Conservation (phyloP, 2,888 invertebrate genomes). For the Cheilosia soror region DNA sequence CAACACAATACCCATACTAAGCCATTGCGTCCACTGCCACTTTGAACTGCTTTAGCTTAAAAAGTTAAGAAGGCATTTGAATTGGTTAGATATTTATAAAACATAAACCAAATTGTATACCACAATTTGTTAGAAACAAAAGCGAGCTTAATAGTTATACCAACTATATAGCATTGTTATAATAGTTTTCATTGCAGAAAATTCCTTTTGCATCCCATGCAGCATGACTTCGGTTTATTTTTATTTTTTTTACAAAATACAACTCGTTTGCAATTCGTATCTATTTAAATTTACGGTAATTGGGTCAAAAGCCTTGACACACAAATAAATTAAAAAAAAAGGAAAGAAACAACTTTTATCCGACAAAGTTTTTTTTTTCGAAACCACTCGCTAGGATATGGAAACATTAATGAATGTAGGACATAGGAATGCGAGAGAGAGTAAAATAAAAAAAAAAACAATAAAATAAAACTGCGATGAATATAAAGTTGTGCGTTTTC, state of each 20-base stretch:
- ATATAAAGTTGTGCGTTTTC: conserved; percentile 35
- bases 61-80: too few species aligned
- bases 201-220: too few species aligned
- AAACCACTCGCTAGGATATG: conserved; percentile 30
- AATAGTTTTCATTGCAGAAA: too few species aligned
- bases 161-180: too few species aligned
- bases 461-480: conserved; percentile 32
- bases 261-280: conserved; percentile 27
- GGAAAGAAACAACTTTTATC: too few species aligned
- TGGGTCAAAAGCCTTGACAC: conserved; percentile 57
- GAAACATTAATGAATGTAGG: conserved; percentile 43
- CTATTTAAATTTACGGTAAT: conserved; percentile 51
- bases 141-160: too few species aligned
- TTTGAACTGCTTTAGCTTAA: too few species aligned
- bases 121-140: too few species aligned
- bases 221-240: too few species aligned
- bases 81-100: too few species aligned
- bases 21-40: neutral
- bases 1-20: neutral
- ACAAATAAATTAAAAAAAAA: conserved; percentile 19
- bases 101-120: too few species aligned
- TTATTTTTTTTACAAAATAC: neutral
- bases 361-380: conserved; percentile 1
- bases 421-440: conserved; percentile 20
- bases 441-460: neutral